These are phyloP conservation scores for Oxyura jamaicensis DNA, from an alignment of 2,113 vertebrate genomes.

Conservation along the genomic window DNA sequence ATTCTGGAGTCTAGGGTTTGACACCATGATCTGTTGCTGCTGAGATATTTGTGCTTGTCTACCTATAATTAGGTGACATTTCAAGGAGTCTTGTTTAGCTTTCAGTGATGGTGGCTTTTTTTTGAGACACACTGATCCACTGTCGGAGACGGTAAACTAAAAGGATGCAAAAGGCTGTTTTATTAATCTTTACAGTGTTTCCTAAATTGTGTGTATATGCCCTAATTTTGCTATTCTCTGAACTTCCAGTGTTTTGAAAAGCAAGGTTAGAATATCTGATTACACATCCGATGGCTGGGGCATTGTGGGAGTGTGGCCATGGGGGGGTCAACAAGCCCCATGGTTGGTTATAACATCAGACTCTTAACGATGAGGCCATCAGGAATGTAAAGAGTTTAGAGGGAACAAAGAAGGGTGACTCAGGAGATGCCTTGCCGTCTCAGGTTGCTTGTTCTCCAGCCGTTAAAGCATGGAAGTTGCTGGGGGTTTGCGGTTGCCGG, in stretches of 20 bases:
- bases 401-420: too few relatives aligned
- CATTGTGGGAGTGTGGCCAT: too few relatives aligned
- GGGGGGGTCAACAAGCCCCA: too few relatives aligned
- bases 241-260: not conserved
- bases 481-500: too few relatives aligned
- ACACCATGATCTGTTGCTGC: not conserved
- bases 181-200: not conserved
- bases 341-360: too few relatives aligned
- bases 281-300: accelerated
- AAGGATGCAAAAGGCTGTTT: not conserved
- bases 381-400: too few relatives aligned
- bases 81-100: not conserved
- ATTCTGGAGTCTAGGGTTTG: not conserved
- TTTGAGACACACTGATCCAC: not conserved
- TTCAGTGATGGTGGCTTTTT: not conserved
- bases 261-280: not conserved
- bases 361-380: too few relatives aligned
- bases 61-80: not conserved
- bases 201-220: not conserved
- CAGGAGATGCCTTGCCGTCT: too few relatives aligned
- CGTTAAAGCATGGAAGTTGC: too few relatives aligned
- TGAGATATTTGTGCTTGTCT: not conserved
- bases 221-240: not conserved
- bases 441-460: too few relatives aligned
- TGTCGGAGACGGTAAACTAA: not conserved